A percentile compares a stretch with the other conserved stretches of the same genome.
Conservation (phyloP, 2,888 invertebrate genomes). For the Podabrus alpinus region DNA sequence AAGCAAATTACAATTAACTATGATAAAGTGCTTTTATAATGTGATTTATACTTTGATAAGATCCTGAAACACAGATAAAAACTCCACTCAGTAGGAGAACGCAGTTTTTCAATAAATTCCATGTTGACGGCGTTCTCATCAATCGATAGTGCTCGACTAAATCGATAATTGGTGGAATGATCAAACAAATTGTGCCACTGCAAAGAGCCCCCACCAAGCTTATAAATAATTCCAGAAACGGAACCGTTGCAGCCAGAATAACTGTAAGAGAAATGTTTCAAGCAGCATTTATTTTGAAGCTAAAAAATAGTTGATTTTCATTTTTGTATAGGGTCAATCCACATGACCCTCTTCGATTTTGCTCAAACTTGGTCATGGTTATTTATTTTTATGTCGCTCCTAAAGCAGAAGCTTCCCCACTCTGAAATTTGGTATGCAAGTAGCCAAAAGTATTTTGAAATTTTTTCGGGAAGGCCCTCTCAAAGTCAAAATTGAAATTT, state of each 20-base stretch:
- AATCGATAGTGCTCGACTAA: slow-evolving; percentile 70
- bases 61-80: slow-evolving; percentile 74
- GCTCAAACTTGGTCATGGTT: too few relatives aligned
- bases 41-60: slow-evolving; percentile 71
- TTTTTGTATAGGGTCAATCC: too few relatives aligned
- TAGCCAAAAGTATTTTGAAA: too few relatives aligned
- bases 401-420: too few relatives aligned
- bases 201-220: slow-evolving; percentile 90
- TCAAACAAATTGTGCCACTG: slow-evolving; percentile 82
- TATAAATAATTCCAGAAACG: slow-evolving; percentile 83
- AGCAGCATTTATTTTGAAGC: background rate
- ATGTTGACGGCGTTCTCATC: slow-evolving; percentile 58
- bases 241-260: slow-evolving; percentile 81
- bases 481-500: too few relatives aligned
- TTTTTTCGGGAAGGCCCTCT: too few relatives aligned
- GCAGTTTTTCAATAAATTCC: slow-evolving; percentile 62
- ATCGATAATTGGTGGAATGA: slow-evolving; percentile 88
- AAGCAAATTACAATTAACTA: background rate
- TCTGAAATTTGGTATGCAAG: too few relatives aligned
- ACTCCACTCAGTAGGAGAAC: slow-evolving; percentile 69
- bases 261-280: slow-evolving; percentile 61
- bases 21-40: slow-evolving; percentile 59
- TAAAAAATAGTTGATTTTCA: too few relatives aligned
- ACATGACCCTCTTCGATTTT: too few relatives aligned
- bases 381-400: too few relatives aligned